Evolutionary conservation across 2,113 vertebrate species (phyloP).

Genomic region (Podocnemis expansa): DNA sequence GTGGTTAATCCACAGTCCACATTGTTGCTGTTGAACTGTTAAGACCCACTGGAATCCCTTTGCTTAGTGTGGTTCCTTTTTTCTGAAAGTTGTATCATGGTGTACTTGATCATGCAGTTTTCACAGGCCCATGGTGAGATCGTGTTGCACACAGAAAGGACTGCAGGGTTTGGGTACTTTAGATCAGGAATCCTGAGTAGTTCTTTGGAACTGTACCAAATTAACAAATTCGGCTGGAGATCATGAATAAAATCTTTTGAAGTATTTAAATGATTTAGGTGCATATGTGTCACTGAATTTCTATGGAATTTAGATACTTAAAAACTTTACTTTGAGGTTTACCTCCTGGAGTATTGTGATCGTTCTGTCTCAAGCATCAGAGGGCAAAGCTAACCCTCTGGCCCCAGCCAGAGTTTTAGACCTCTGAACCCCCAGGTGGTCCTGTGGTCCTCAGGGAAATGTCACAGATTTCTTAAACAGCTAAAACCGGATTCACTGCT

Average conservation of each 20-base stretch:
- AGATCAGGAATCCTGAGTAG: not conserved
- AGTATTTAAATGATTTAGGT: not conserved
- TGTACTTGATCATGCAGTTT: not conserved
- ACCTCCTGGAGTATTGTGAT: not conserved
- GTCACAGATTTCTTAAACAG: not conserved
- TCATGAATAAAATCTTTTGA: not conserved
- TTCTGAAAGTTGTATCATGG: not conserved
- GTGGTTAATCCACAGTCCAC: not conserved
- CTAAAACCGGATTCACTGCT: not conserved
- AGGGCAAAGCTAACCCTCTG: not conserved
- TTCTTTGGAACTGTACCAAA: rapidly evolving
- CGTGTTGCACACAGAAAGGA: not conserved
- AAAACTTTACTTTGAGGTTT: not conserved
- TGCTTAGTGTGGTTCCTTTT: not conserved
- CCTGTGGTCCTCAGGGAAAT: not conserved
- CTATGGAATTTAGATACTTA: not conserved
- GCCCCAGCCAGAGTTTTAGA: not conserved
- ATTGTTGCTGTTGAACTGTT: not conserved
- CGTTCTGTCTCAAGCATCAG: not conserved
- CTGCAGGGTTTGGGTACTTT: not conserved
- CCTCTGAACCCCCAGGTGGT: not conserved
- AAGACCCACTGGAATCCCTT: not conserved
- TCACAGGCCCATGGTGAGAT: not conserved
- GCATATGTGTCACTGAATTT: not conserved
- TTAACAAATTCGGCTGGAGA: not conserved